Evolutionary conservation across 1,140 invertebrate genomes (phyloP), one percentile per base, ranked within the genome.

Genomic region (Protaetia brevitarsis): DNA sequence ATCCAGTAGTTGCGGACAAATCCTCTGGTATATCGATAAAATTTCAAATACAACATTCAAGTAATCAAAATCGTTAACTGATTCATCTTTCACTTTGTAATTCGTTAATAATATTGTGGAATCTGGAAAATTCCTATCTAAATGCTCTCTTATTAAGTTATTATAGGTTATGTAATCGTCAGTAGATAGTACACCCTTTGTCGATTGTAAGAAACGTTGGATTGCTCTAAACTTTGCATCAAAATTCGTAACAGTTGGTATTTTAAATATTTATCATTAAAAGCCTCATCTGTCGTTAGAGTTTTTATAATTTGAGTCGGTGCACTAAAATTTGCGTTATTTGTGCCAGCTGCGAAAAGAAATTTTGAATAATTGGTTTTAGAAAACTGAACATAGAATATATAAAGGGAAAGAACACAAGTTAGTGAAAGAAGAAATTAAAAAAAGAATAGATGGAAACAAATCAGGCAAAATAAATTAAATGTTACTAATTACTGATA

Each of bases 1-100:
- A 70, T 84, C 80, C 64, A 86, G 79, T 28, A 82, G 79, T 71
- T 84, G 76, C 16, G 85, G 82, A 69, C 82, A 78, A 41, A 83
- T 73, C 19, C 82, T 79, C 72, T 80, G 81, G 69, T 87, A 87
- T 2, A 79, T 67, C 30, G 85, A 70, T 51, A 88, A 70, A 34
- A 87, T 72, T 69, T 86, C 81, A 51, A 88, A 72, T 37, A 87
- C 78, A 27, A 72, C 69, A 37, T 80, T 68, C 16, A 87, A 73
- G 65, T 82, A 74, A 29, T 83, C 30, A 21, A 60, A 51, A 28
- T 59, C 57, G 23, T 59, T 27, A 13, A 59, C 11, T 11, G 10
- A 19, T 3, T 59, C 57, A 59, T 51, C 41, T 51, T 51, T 51
- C 26, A 2, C 19, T 19, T 7, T 26, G 19, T 36, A 75, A 68